phyloP scores from a whole-genome alignment of 2,113 vertebrate genomes.

The Sterrhoptilus dennistouni region DNA sequence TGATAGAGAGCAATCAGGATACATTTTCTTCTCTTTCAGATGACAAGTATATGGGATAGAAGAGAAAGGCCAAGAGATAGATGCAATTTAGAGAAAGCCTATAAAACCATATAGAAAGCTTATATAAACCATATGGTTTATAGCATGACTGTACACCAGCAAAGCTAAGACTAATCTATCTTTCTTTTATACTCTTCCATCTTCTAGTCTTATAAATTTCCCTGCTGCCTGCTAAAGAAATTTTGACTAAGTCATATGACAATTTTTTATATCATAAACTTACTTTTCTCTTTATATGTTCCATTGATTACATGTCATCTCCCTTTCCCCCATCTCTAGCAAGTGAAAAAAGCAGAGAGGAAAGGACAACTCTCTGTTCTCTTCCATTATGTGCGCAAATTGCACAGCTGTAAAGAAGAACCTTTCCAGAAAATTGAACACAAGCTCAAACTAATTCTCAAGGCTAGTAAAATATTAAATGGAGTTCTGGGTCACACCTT shows the following conservation, averaged over 20 bases:
- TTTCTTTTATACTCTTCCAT: not conserved
- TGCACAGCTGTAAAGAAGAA: not conserved
- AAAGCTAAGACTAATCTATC: not conserved
- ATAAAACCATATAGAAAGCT: not conserved
- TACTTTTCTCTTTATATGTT: not conserved
- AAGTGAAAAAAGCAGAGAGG: not conserved
- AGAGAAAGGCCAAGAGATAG: not conserved
- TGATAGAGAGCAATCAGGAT: not conserved
- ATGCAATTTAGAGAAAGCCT: not conserved
- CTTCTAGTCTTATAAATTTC: not conserved
- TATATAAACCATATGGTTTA: not conserved
- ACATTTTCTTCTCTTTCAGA: not conserved
- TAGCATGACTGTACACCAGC: not conserved
- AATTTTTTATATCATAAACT: not conserved
- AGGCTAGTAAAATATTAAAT: constrained; percentile 26
- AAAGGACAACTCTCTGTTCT: not conserved
- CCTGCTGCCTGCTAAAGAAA: not conserved
- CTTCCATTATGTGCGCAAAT: not conserved
- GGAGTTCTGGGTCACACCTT: not conserved
- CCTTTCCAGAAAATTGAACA: constrained; percentile 13
- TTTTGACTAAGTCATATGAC: not conserved
- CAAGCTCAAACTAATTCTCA: constrained; percentile 33
- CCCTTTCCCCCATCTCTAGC: not conserved
- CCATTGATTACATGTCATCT: not conserved
- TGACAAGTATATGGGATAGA: not conserved